phyloP scores from a whole-genome alignment of 2,113 vertebrate genomes.

The Spermophilus dauricus region DNA sequence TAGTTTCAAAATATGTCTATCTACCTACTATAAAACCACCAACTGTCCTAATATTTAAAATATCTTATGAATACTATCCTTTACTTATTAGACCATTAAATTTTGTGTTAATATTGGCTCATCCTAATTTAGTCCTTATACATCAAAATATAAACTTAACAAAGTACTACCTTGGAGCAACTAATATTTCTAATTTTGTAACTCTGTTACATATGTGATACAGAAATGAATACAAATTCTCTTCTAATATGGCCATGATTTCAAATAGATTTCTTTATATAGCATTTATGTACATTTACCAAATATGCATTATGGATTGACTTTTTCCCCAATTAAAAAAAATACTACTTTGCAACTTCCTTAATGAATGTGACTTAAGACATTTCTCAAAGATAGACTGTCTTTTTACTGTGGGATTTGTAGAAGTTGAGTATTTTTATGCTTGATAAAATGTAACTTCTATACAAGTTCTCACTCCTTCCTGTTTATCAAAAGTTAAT shows the following conservation, averaged over 20 bases:
- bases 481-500: slow-evolving; percentile 78
- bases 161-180: background rate
- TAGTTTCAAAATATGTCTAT: slow-evolving; percentile 54
- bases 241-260: slow-evolving; percentile 58
- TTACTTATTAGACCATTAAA: slow-evolving; percentile 24
- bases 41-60: slow-evolving; percentile 65
- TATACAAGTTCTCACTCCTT: slow-evolving; percentile 77
- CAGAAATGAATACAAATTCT: slow-evolving; percentile 42
- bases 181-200: slow-evolving; percentile 27
- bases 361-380: slow-evolving; percentile 51
- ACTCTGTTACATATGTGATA: slow-evolving; percentile 18
- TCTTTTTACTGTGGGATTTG: slow-evolving; percentile 89
- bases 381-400: slow-evolving; percentile 81
- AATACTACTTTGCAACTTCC: slow-evolving; percentile 46
- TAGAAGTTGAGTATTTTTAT: slow-evolving; percentile 88
- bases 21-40: slow-evolving; percentile 45
- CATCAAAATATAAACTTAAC: background rate
- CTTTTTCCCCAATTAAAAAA: slow-evolving; percentile 75
- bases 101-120: slow-evolving; percentile 30
- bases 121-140: slow-evolving; percentile 21
- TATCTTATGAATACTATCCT: slow-evolving; percentile 42
- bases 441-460: slow-evolving; percentile 84
- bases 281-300: slow-evolving; percentile 66
- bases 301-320: slow-evolving; percentile 55
- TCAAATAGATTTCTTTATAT: slow-evolving; percentile 70